Conservation (phyloP, 1,140 invertebrate genomes). For the Caerostris darwini region DNA sequence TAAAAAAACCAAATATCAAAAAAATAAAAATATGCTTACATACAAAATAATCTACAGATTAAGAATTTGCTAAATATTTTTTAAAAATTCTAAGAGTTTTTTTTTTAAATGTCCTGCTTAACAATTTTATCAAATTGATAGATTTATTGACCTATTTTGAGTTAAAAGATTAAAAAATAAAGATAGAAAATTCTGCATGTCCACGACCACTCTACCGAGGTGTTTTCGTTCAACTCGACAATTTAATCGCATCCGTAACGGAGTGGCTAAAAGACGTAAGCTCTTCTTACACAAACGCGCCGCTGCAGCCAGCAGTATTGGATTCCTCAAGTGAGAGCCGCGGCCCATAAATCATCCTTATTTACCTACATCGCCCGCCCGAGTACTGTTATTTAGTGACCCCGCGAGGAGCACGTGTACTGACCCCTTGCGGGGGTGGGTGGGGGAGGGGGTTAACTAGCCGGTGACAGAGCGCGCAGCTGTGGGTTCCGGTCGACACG, state of each 20-base stretch:
- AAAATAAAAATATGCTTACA: too few relatives aligned
- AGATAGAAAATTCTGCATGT: too few relatives aligned
- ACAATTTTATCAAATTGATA: too few relatives aligned
- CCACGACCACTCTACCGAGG: too few relatives aligned
- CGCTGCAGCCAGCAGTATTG: not conserved
- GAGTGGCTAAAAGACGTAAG: not conserved
- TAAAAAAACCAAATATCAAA: too few relatives aligned
- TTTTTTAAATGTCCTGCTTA: too few relatives aligned
- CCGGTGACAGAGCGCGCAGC: constrained; percentile 57
- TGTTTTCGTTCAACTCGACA: too few relatives aligned
- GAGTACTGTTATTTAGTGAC: constrained; percentile 37
- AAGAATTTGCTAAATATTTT: too few relatives aligned
- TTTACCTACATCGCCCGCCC: constrained; percentile 5
- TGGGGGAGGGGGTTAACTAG: constrained; percentile 16
- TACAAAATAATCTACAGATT: too few relatives aligned
- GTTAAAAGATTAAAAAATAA: too few relatives aligned
- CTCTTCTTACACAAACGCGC: constrained; percentile 15
- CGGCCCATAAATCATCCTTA: constrained; percentile 42
- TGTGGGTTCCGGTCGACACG: constrained; percentile 61
- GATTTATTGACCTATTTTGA: too few relatives aligned
- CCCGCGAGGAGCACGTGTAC: constrained; percentile 27
- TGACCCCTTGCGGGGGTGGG: not conserved
- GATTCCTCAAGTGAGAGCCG: not conserved
- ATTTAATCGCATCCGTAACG: not conserved
- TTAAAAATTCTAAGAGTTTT: too few relatives aligned